A percentile compares a stretch with the other conserved stretches of the same genome.
Conservation (phyloP, 2,797 vertebrate genomes). For the Squalus acanthias region DNA sequence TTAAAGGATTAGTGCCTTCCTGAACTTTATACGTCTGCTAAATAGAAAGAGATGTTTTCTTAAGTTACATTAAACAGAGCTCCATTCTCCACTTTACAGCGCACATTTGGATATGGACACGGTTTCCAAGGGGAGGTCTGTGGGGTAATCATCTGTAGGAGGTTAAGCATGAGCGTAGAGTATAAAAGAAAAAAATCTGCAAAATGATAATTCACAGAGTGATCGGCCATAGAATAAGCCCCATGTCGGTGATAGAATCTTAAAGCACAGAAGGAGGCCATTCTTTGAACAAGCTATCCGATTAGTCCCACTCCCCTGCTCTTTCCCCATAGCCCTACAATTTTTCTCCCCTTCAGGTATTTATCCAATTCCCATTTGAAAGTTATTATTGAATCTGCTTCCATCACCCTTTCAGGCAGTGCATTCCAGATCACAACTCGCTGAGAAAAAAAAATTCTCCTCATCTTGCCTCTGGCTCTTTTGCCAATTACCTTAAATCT, state of each 20-base stretch:
- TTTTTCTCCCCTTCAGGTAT: background rate
- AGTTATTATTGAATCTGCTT: background rate
- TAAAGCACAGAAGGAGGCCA: background rate
- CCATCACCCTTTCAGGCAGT: background rate
- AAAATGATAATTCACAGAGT: background rate
- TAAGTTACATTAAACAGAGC: background rate
- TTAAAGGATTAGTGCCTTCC: conserved; percentile 85
- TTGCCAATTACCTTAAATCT: background rate
- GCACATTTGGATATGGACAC: background rate
- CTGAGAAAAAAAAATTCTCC: background rate
- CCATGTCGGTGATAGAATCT: background rate
- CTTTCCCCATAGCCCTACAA: background rate
- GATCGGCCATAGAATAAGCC: background rate
- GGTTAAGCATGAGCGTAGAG: background rate
- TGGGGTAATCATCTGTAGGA: background rate
- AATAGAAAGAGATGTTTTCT: conserved; percentile 40
- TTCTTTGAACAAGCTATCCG: background rate
- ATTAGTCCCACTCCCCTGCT: background rate
- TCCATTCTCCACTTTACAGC: background rate
- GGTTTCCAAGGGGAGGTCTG: background rate
- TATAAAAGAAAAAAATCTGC: background rate
- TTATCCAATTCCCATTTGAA: background rate
- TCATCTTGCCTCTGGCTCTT: background rate
- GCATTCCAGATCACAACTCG: background rate
- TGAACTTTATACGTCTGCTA: conserved; percentile 72